Evolutionary conservation across 1,140 invertebrate species (phyloP).

Genomic region (Nomia melanderi): DNA sequence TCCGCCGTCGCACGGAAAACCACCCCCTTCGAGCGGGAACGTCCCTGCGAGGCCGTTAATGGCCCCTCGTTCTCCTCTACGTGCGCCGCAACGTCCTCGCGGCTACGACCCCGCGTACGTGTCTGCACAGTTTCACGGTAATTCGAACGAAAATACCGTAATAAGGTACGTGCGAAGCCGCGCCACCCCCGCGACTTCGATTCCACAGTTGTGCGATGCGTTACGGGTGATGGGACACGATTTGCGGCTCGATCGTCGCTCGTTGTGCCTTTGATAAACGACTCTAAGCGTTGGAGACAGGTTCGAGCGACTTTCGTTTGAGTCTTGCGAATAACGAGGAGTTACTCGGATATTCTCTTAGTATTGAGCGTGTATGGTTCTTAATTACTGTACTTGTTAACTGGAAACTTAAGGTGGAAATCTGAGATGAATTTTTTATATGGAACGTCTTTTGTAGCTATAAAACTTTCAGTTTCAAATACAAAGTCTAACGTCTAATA

Average conservation of each 20-base stretch:
- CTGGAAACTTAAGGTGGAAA: too few species aligned
- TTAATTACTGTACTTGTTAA: too few species aligned
- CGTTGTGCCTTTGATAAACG: neutral
- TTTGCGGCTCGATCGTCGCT: neutral
- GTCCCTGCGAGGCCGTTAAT: constrained; percentile 51
- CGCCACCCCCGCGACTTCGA: neutral
- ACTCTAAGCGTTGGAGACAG: too few species aligned
- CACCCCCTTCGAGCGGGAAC: constrained; percentile 49
- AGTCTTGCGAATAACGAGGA: too few species aligned
- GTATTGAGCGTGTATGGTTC: too few species aligned
- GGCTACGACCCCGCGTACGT: constrained; percentile 45
- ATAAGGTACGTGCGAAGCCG: constrained; percentile 43
- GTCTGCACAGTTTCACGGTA: constrained; percentile 70
- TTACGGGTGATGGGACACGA: neutral
- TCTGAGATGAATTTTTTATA: too few species aligned
- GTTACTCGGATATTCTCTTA: too few species aligned
- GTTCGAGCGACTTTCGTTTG: too few species aligned
- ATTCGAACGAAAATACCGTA: constrained; percentile 58
- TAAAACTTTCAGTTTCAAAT: too few species aligned
- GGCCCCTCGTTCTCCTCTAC: constrained; percentile 47
- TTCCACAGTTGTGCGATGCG: too few species aligned
- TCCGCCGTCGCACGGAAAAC: constrained; percentile 46
- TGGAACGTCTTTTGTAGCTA: too few species aligned
- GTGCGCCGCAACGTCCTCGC: constrained; percentile 39
- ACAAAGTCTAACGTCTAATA: too few species aligned